Base-by-base conservation (phyloP, 1,140 invertebrate species). In the Drosophila dunni region DNA sequence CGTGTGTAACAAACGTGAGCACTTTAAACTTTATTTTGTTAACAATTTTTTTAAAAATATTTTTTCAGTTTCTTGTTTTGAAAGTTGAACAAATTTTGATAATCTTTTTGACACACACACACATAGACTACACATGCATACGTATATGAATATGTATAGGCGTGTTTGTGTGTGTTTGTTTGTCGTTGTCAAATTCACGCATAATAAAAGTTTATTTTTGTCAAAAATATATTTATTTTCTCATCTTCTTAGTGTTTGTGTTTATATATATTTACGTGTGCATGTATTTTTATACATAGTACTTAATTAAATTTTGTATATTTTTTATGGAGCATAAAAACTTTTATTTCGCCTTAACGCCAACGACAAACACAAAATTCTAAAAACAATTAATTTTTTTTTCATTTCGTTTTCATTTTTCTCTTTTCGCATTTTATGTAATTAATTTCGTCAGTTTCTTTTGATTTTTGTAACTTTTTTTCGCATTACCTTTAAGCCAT, bases 121-220 rank as follows among this genome's bases (percentile, higher is more conserved):
- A 69, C 51, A 20, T 20, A 20, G 17, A 20, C 17, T 20, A 51
- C 7, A 38, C 45, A 63, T 44, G 67, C 45, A 54, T 40, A 42
- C 34, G 78, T 45, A 75, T 53, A 65, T 61, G 57, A 60, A 51
- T 71, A 45, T 65, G 34, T 38, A 45, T 62, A 48, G 40, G 38
- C 53, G 34, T 73, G 63, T 57, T 36, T 50, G 38, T 40, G 38
- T 67, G 68, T 79, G 50, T 67, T 45, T 75, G 51, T 64, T 61
- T 64, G 60, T 65, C 65, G 71, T 70, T 83, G 61, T 79, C 51
- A 73, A 72, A 68, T 72, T 53, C 76, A 84, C 81, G 81, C 81
- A 84, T 84, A 82, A 86, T 88, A 79, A 83, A 68, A 86, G 76
- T 88, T 86, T 86, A 86, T 86, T 86, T 86, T 86, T 77, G 83